Evolutionary conservation across 2,113 vertebrate species (phyloP).

Genomic region (Baryphthengus martii): DNA sequence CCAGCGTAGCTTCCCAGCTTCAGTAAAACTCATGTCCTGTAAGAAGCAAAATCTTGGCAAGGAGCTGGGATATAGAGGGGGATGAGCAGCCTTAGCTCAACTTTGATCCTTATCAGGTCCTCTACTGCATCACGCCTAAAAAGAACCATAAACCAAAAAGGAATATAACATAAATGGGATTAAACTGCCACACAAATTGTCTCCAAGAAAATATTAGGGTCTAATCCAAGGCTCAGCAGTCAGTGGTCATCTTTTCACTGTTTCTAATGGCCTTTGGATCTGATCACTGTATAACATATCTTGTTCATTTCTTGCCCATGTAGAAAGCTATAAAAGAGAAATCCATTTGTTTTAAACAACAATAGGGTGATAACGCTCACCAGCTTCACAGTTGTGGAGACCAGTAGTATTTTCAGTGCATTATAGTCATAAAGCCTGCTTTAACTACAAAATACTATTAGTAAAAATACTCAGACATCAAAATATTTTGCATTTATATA

Average conservation of each 20-base stretch:
- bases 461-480: background rate
- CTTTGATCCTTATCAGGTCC: background rate
- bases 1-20: fast-evolving
- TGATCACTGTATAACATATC: background rate
- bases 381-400: background rate
- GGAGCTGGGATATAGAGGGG: background rate
- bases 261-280: background rate
- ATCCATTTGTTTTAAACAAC: background rate
- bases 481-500: background rate
- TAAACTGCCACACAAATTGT: background rate
- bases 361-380: background rate
- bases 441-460: background rate
- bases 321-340: background rate
- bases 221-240: background rate
- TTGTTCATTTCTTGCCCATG: background rate
- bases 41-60: background rate
- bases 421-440: background rate
- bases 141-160: background rate
- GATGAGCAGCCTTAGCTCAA: background rate
- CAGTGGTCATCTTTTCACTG: background rate
- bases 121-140: background rate
- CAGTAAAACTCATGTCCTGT: background rate
- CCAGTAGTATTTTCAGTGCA: background rate
- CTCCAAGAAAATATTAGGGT: background rate
- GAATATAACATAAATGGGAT: background rate